Base-by-base conservation (phyloP, 2,113 vertebrate genomes). In the Alethe castanea region DNA sequence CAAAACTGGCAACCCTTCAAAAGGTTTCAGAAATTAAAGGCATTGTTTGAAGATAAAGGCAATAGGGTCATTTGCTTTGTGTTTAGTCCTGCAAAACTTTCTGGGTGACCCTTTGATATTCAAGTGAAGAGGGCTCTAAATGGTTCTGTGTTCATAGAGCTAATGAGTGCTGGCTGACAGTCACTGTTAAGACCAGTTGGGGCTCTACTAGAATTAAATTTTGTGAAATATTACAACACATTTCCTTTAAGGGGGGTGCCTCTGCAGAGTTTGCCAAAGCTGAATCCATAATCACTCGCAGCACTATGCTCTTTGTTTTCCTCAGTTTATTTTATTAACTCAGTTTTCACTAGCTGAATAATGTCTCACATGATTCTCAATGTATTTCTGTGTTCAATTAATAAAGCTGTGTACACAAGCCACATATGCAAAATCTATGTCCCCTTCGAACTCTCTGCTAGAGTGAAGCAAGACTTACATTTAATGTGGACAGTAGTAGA, bases 21-120 rank as follows among this genome's bases (percentile, higher is more conserved):
- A 98, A 94, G 64, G 25, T 48, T 95, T 95, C 47, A 71, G 88
- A 97, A 97, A 97, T 90, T 89, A 94, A 86, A 92, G 71, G 26
- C 72, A 73, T 78, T 96, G 90, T 97, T 96, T 97, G 96, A 97
- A 97, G 96, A 97, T 96, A 92, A 95, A 97, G 97, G 67, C 14
- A 5, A 80, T 80, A 81, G 94, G 72, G 81, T 62, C 57, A 76
- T 84, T 96, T 95, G 65, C 91, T 84, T 95, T 95, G 50, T 66
- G 61, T 97, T 94, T 60, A 72, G 87, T 88, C 90, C 86, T 93
- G 69, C 80, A 96, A 88, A 96, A 74, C 92, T 96, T 96, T 81
- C 62, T 61, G 78, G 38, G 78, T 93, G 91, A 95, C 81, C 71
- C 42, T 97, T 95, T 98, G 94, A 96, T 97, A 95, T 91, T 97